Evolutionary conservation across 2,113 vertebrate species (phyloP).

Genomic region (Corynorhinus townsendii): DNA sequence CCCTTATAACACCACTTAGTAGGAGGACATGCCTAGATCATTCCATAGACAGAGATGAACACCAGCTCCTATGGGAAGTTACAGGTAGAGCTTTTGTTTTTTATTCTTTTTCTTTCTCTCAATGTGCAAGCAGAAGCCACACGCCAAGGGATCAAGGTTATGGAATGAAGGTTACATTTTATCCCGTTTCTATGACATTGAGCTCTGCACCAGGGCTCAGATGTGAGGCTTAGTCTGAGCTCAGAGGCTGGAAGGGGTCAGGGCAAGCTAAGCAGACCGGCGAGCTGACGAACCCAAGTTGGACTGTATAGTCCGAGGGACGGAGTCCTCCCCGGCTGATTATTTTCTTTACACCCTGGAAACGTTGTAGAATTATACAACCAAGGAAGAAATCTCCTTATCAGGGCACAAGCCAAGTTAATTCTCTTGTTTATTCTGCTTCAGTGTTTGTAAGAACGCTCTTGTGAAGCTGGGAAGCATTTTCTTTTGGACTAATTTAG

Average conservation of each 20-base stretch:
- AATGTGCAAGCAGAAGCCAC: neutral
- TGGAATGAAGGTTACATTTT: constrained; percentile 52
- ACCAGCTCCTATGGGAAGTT: neutral
- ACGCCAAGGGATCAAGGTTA: constrained; percentile 41
- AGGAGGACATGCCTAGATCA: neutral
- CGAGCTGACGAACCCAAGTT: constrained; percentile 34
- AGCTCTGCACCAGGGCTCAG: constrained; percentile 15
- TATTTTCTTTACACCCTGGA: constrained; percentile 65
- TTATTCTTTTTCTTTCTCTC: neutral
- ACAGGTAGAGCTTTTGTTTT: neutral
- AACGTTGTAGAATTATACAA: constrained; percentile 68
- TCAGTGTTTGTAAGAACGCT: constrained; percentile 33
- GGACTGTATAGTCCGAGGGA: neutral
- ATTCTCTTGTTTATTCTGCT: constrained; percentile 63
- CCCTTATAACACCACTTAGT: neutral
- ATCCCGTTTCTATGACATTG: constrained; percentile 14
- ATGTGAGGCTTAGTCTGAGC: constrained; percentile 42
- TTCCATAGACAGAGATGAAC: neutral
- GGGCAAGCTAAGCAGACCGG: constrained; percentile 33
- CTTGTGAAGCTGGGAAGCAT: constrained; percentile 42
- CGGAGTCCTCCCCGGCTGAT: constrained; percentile 13
- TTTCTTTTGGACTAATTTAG: constrained; percentile 59
- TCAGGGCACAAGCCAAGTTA: constrained; percentile 60
- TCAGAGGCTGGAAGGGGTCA: constrained; percentile 45
- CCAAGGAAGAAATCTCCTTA: constrained; percentile 59